Conservation (phyloP, 1,140 invertebrate genomes). For the Caenorhabditis latens region DNA sequence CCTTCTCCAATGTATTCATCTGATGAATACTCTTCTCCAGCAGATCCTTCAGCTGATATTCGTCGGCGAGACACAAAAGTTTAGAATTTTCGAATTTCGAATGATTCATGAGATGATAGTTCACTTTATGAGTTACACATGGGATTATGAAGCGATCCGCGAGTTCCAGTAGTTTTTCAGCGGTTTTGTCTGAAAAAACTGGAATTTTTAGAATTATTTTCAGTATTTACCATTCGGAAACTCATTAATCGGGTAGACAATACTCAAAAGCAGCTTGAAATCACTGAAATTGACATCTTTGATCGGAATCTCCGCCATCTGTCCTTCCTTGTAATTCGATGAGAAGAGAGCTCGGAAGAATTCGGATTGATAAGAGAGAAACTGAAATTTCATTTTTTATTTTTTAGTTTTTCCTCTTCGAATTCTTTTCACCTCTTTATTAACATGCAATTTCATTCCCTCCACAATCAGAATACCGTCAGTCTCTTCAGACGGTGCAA, state of each 20-base stretch:
- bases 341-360: neutral
- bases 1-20: neutral
- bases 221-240: slow-evolving; percentile 17
- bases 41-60: neutral
- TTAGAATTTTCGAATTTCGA: neutral
- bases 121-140: neutral
- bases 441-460: neutral
- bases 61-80: neutral
- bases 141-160: neutral
- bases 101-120: neutral
- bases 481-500: too few species aligned
- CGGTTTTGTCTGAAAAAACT: slow-evolving; percentile 2
- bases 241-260: neutral
- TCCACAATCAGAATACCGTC: neutral
- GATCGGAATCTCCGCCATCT: neutral
- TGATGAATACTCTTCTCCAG: neutral
- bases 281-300: neutral
- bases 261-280: neutral
- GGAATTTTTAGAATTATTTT: too few species aligned
- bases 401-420: neutral
- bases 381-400: neutral
- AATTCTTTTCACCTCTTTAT: neutral
- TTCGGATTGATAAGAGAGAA: neutral
- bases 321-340: neutral
- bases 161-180: neutral